phyloP scores from a whole-genome alignment of 2,888 invertebrate species.

The Leptinotarsa haldemani region DNA sequence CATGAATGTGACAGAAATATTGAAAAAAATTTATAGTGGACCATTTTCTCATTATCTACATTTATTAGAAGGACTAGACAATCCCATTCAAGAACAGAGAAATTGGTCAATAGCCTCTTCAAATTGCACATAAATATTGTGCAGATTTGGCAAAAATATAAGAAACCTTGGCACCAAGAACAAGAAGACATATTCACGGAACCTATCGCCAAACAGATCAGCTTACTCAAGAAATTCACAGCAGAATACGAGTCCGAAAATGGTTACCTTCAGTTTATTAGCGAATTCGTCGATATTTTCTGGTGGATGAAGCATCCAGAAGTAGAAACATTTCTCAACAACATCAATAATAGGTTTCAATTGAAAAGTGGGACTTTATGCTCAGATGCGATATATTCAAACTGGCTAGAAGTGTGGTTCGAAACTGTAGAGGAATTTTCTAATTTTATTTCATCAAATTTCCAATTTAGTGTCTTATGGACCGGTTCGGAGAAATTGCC shows the following conservation, averaged over 20 bases:
- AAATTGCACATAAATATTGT: constrained; percentile 63
- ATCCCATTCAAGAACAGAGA: constrained; percentile 82
- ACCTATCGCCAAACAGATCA: constrained; percentile 43
- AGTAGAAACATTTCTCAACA: constrained; percentile 37
- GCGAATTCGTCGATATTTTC: constrained; percentile 41
- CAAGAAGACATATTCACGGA: constrained; percentile 41
- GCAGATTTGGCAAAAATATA: constrained; percentile 43
- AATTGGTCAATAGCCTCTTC: constrained; percentile 81
- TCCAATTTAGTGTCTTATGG: constrained; percentile 44
- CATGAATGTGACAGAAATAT: constrained; percentile 45
- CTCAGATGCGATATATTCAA: constrained; percentile 33
- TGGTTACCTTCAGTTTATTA: constrained; percentile 38
- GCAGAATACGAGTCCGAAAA: constrained; percentile 31
- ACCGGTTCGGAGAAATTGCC: constrained; percentile 40
- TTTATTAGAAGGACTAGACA: constrained; percentile 81
- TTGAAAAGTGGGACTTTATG: constrained; percentile 30
- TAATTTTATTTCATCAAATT: constrained; percentile 37
- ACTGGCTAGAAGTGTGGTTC: constrained; percentile 46
- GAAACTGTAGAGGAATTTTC: constrained; percentile 41
- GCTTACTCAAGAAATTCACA: constrained; percentile 32
- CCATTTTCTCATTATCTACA: constrained; percentile 78
- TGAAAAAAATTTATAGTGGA: constrained; percentile 64
- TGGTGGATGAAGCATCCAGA: constrained; percentile 45
- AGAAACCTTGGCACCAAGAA: constrained; percentile 41
- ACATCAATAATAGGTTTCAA: constrained; percentile 33